These are phyloP conservation scores for Antechinus flavipes DNA, from an alignment of 2,113 vertebrate species.

Conservation along the genomic window DNA sequence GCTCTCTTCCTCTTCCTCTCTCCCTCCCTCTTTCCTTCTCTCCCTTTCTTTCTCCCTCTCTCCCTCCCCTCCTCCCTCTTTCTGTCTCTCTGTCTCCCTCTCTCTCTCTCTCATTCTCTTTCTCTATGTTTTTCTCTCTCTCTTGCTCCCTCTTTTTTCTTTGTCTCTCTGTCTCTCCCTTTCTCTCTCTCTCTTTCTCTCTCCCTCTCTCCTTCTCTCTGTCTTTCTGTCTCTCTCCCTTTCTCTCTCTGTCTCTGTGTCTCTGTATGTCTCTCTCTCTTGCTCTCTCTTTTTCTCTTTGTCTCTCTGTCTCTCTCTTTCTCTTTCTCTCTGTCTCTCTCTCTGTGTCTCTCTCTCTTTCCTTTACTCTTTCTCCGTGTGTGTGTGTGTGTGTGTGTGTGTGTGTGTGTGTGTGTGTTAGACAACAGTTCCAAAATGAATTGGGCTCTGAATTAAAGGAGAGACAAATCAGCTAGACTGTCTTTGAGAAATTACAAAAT, in stretches of 20 bases:
- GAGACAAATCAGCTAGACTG: background rate
- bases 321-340: background rate
- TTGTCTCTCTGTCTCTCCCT: background rate
- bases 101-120: too few relatives aligned
- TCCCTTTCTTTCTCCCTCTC: background rate
- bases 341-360: too few relatives aligned
- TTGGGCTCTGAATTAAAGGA: background rate
- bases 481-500: background rate
- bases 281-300: too few relatives aligned
- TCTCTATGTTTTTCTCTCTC: too few relatives aligned
- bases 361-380: background rate
- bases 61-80: too few relatives aligned
- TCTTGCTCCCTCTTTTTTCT: too few relatives aligned
- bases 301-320: too few relatives aligned
- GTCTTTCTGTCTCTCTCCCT: background rate
- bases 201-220: too few relatives aligned
- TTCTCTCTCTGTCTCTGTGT: too few relatives aligned
- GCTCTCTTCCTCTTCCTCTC: too few relatives aligned
- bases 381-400: background rate
- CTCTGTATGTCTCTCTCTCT: background rate
- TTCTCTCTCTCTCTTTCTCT: too few relatives aligned
- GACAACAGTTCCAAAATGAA: background rate
- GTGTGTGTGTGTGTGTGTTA: background rate
- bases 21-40: too few relatives aligned
- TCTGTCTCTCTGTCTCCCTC: background rate